Evolutionary conservation across 2,888 invertebrate genomes (phyloP).

Genomic region (Saturnia japonica): DNA sequence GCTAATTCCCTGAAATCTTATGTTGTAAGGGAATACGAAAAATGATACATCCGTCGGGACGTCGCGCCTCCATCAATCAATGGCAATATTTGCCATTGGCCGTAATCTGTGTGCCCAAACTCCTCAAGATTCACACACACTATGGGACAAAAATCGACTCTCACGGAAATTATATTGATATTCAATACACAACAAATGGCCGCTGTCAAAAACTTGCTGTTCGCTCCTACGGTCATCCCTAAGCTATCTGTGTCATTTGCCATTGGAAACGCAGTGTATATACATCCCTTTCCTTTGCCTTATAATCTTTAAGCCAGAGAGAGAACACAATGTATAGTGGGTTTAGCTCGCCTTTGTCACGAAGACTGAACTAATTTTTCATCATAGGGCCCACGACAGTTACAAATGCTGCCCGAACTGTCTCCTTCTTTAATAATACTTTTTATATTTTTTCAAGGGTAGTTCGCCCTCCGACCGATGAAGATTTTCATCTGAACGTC

Average conservation of each 20-base stretch:
- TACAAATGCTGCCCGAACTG: conserved; percentile 81
- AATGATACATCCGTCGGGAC: conserved; percentile 51
- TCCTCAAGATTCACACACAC: conserved; percentile 66
- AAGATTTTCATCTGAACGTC: conserved; percentile 74
- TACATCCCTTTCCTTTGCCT: conserved; percentile 51
- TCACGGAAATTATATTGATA: conserved; percentile 82
- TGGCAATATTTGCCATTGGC: conserved; percentile 76
- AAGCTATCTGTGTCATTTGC: conserved; percentile 82
- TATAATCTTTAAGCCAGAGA: conserved; percentile 49
- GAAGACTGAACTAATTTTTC: conserved; percentile 82
- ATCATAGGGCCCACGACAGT: conserved; percentile 82
- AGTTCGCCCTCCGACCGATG: conserved; percentile 72
- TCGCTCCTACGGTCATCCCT: conserved; percentile 82
- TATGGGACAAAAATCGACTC: conserved; percentile 80
- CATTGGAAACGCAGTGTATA: conserved; percentile 73
- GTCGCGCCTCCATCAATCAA: conserved; percentile 70
- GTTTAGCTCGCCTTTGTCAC: conserved; percentile 80
- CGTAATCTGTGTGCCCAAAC: conserved; percentile 78
- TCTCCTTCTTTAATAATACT: conserved; percentile 83
- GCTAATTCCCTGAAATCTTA: background rate
- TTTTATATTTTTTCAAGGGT: conserved; percentile 80
- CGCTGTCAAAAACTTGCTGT: conserved; percentile 82
- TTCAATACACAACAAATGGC: conserved; percentile 82
- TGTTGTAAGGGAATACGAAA: conserved; percentile 7
- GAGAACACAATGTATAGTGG: conserved; percentile 69